phyloP scores from a whole-genome alignment of 2,888 invertebrate species.

The Horisme vitalbata region DNA sequence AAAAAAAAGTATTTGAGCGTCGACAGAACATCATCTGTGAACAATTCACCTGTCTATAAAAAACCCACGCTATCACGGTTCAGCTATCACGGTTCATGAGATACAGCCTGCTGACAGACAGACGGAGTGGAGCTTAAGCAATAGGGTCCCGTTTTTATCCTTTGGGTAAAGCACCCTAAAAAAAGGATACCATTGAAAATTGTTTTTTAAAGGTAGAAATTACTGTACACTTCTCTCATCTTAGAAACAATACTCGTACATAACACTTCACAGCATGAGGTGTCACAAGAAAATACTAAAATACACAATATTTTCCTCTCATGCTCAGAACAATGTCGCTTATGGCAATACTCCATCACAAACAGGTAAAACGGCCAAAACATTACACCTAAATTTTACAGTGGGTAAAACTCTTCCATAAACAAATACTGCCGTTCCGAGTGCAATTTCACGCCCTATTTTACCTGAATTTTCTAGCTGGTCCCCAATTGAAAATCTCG shows the following conservation, averaged over 20 bases:
- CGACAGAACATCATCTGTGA: too few relatives aligned
- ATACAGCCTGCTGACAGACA: too few relatives aligned
- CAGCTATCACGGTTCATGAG: too few relatives aligned
- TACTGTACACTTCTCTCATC: slow-evolving; percentile 8
- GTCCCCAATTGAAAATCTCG: slow-evolving; percentile 65
- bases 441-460: slow-evolving; percentile 79
- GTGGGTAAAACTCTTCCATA: slow-evolving; percentile 57
- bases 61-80: too few relatives aligned
- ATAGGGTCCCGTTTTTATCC: too few relatives aligned
- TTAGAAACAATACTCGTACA: slow-evolving; percentile 18
- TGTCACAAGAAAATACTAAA: slow-evolving; percentile 28
- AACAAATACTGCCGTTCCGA: slow-evolving; percentile 74
- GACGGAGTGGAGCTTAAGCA: too few relatives aligned
- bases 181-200: too few relatives aligned
- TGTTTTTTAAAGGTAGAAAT: slow-evolving; percentile 10
- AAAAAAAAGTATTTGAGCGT: too few relatives aligned
- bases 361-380: slow-evolving; percentile 43
- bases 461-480: slow-evolving; percentile 66
- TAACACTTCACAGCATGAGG: slow-evolving; percentile 28
- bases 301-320: slow-evolving; percentile 30
- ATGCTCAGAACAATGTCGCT: slow-evolving; percentile 44
- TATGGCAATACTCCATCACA: slow-evolving; percentile 52
- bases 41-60: too few relatives aligned
- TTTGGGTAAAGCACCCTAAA: too few relatives aligned
- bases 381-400: slow-evolving; percentile 66